Conservation (phyloP, 2,113 vertebrate genomes). For the Poicephalus meyeri region DNA sequence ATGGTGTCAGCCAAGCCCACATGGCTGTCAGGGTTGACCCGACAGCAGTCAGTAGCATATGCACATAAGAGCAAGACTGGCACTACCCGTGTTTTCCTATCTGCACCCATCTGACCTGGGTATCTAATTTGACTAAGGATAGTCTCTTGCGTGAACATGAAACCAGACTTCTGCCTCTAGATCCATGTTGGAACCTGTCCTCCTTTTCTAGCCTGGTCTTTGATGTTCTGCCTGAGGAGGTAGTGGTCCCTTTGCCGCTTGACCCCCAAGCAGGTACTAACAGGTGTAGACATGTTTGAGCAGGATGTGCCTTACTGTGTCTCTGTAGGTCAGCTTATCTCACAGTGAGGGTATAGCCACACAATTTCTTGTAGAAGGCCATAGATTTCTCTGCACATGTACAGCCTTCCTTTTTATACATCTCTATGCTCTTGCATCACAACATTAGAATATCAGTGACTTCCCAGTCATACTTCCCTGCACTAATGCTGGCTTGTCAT, state of each 20-base stretch:
- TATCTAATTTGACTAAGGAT: not conserved
- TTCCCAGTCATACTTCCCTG: not conserved
- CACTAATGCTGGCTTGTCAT: too few relatives aligned
- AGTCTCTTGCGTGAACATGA: not conserved
- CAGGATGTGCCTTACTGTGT: not conserved
- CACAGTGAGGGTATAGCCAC: not conserved
- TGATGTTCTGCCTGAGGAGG: not conserved
- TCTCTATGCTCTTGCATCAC: not conserved
- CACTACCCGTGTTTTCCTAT: rapidly evolving
- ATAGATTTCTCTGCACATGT: not conserved
- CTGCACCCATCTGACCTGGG: rapidly evolving
- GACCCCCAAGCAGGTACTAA: rapidly evolving
- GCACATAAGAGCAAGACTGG: rapidly evolving
- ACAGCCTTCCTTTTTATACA: not conserved
- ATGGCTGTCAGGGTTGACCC: not conserved
- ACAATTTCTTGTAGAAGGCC: not conserved
- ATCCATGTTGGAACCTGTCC: rapidly evolving
- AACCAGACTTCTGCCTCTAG: not conserved
- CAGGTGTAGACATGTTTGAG: not conserved
- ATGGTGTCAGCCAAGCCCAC: not conserved
- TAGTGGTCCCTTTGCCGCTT: not conserved
- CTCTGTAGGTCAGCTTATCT: not conserved
- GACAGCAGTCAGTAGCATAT: too few relatives aligned
- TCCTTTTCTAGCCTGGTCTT: not conserved
- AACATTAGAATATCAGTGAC: too few relatives aligned